Conservation (phyloP, 1,140 invertebrate species). For the Sipha flava region DNA sequence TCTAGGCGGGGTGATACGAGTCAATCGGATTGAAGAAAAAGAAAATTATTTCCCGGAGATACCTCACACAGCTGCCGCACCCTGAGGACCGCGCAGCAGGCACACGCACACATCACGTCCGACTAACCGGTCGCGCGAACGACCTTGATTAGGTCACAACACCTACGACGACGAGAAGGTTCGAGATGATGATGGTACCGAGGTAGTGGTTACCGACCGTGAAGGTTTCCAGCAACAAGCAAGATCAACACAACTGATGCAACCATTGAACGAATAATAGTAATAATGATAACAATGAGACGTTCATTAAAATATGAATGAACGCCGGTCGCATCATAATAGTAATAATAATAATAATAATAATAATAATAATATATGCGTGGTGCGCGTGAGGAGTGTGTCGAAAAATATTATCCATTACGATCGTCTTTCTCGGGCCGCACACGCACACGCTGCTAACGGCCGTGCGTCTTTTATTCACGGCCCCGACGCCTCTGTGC, state of each 20-base stretch:
- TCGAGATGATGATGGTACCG: not conserved
- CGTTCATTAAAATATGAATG: constrained; percentile 30
- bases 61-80: not conserved
- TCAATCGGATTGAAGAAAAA: not conserved
- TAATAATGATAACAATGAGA: not conserved
- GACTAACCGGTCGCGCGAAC: not conserved
- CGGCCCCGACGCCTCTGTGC: not conserved
- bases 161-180: not conserved
- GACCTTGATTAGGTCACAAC: constrained; percentile 31
- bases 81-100: not conserved
- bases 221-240: constrained; percentile 14
- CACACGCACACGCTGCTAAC: not conserved
- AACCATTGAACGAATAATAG: constrained; percentile 3
- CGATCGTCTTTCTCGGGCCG: not conserved
- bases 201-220: not conserved
- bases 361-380: not conserved
- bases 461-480: not conserved
- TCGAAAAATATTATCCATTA: not conserved
- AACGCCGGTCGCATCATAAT: not conserved
- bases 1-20: no score
- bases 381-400: not conserved
- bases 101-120: not conserved
- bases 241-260: not conserved
- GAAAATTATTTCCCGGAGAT: not conserved
- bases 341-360: not conserved